phyloP scores from a whole-genome alignment of 1,140 invertebrate genomes.

The Apis dorsata region DNA sequence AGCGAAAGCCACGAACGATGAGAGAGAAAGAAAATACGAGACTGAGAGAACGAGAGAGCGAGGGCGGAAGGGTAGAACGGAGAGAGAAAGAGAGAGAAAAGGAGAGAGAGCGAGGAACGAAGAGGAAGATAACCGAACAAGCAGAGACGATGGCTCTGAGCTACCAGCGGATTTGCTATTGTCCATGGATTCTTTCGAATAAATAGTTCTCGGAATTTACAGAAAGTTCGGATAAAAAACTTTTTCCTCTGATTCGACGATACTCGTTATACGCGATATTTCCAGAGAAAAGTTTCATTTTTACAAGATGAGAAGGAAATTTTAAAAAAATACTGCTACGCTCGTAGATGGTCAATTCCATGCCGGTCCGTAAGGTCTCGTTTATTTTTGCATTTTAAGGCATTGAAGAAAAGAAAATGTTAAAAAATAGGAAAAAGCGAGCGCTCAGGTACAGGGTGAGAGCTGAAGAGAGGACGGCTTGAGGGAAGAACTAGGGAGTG shows the following conservation, averaged over 20 bases:
- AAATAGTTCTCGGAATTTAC: conserved; percentile 58
- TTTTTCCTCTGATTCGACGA: conserved; percentile 69
- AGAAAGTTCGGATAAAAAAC: conserved; percentile 52
- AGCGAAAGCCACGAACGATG: conserved; percentile 61
- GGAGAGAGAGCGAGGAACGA: conserved; percentile 12
- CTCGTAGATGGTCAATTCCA: conserved; percentile 67
- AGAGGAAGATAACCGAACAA: conserved; percentile 68
- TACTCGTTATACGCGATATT: not conserved
- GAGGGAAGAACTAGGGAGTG: conserved; percentile 56
- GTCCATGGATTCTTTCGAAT: conserved; percentile 57
- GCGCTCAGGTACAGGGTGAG: conserved; percentile 73
- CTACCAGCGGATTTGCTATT: conserved; percentile 67
- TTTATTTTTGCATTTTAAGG: conserved; percentile 80
- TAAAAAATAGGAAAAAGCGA: conserved; percentile 77
- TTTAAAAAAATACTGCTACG: conserved; percentile 62
- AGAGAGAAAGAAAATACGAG: conserved; percentile 17
- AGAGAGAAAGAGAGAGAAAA: conserved; percentile 23
- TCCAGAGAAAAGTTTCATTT: conserved; percentile 74
- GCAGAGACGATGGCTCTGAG: conserved; percentile 76
- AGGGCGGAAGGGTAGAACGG: conserved; percentile 13
- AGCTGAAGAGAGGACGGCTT: conserved; percentile 59
- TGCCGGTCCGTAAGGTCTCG: conserved; percentile 68
- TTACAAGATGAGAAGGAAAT: conserved; percentile 41
- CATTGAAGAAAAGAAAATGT: conserved; percentile 79
- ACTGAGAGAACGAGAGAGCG: conserved; percentile 39